These are phyloP conservation scores for Petrolisthes manimaculis DNA, from an alignment of 2,888 invertebrate species.

Conservation along the genomic window DNA sequence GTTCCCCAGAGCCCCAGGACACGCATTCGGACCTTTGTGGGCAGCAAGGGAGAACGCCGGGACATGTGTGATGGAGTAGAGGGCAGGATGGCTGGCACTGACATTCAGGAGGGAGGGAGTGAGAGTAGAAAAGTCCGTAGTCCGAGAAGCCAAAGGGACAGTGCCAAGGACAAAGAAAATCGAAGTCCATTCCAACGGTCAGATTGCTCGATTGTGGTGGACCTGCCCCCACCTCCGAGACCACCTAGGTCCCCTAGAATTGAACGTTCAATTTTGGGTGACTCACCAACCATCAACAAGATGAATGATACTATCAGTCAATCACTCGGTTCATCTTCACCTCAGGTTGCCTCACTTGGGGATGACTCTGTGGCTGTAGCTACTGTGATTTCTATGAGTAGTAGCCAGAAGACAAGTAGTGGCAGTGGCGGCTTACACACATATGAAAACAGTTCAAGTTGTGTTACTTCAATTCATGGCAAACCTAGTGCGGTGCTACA, in stretches of 20 bases:
- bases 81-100: slow-evolving; percentile 54
- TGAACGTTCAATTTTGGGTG: slow-evolving; percentile 55
- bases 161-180: slow-evolving; percentile 48
- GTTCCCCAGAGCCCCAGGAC: slow-evolving; percentile 70
- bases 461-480: not conserved
- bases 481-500: not conserved
- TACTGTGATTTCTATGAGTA: slow-evolving; percentile 9
- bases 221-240: slow-evolving; percentile 51
- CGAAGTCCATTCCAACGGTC: slow-evolving; percentile 24
- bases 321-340: not conserved
- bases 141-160: slow-evolving; percentile 35
- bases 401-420: slow-evolving; percentile 24
- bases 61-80: slow-evolving; percentile 53
- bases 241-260: slow-evolving; percentile 67
- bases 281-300: slow-evolving; percentile 45
- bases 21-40: slow-evolving; percentile 69
- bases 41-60: slow-evolving; percentile 63
- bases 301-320: slow-evolving; percentile 25
- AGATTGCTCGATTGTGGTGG: slow-evolving; percentile 31
- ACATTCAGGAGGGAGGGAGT: slow-evolving; percentile 26
- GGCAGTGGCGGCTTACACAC: slow-evolving; percentile 23
- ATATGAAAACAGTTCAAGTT: slow-evolving; percentile 34
- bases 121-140: slow-evolving; percentile 41
- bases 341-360: not conserved
- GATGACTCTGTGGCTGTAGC: not conserved